Percentiles rank a stretch among this genome's conserved stretches.
These are phyloP conservation scores for Hesperia comma DNA, from an alignment of 2,888 invertebrate genomes.

Conservation along the genomic window DNA sequence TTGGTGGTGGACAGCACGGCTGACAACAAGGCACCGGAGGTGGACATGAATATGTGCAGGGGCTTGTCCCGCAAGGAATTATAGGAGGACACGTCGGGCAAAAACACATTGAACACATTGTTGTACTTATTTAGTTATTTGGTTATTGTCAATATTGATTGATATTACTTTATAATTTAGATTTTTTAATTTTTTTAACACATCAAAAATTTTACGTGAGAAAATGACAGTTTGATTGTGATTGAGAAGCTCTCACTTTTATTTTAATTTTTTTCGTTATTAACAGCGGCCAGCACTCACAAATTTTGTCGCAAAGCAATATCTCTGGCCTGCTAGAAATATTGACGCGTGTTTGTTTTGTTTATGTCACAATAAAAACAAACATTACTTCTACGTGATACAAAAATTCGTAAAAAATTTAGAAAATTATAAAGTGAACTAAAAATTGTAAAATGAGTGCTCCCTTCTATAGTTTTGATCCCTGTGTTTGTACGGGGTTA, in stretches of 20 bases:
- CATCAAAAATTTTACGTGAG: slow-evolving; percentile 14
- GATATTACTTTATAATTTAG: not conserved
- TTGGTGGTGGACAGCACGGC: slow-evolving; percentile 70
- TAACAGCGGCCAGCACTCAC: not conserved
- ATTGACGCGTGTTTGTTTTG: slow-evolving; percentile 9
- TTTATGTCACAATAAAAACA: slow-evolving; percentile 6
- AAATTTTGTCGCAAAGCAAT: too few species aligned
- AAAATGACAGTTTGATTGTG: slow-evolving; percentile 6
- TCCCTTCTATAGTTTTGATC: slow-evolving; percentile 75
- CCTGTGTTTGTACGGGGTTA: slow-evolving; percentile 67
- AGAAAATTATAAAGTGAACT: slow-evolving; percentile 28
- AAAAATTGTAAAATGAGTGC: slow-evolving; percentile 65
- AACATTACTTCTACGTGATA: slow-evolving; percentile 24
- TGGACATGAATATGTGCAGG: slow-evolving; percentile 64
- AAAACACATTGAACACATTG: slow-evolving; percentile 65
- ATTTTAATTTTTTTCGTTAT: not conserved
- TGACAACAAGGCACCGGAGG: slow-evolving; percentile 66
- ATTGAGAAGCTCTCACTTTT: slow-evolving; percentile 1
- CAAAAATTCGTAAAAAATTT: slow-evolving; percentile 38
- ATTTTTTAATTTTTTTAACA: slow-evolving; percentile 29
- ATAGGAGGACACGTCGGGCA: slow-evolving; percentile 72
- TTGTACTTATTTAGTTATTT: not conserved
- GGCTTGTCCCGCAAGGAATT: slow-evolving; percentile 67
- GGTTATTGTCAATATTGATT: not conserved
- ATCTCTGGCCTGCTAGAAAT: too few species aligned